A percentile compares a stretch with the other conserved stretches of the same genome.
phyloP scores from a whole-genome alignment of 1,140 invertebrate genomes.

The Glossosoma conforme region DNA sequence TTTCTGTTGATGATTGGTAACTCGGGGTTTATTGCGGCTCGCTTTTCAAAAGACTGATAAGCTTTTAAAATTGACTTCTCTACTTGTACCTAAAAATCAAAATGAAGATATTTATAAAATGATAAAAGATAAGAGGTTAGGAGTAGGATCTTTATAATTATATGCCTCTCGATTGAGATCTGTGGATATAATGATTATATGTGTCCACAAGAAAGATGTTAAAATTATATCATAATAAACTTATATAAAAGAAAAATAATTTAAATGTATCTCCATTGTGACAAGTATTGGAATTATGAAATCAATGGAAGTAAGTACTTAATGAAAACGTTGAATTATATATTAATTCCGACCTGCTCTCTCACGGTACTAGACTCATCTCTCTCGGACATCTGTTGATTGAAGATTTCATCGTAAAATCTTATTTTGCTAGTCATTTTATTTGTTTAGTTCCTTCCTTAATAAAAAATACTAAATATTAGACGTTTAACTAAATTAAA shows the following conservation, averaged over 20 bases:
- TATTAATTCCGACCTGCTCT: conserved; percentile 24
- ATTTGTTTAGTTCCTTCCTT: not conserved
- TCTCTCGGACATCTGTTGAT: conserved; percentile 6
- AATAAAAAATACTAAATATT: not conserved
- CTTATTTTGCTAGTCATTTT: conserved; percentile 7
- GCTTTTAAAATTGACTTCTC: conserved; percentile 60
- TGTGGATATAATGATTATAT: no score
- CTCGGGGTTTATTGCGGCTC: conserved; percentile 51
- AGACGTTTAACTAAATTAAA: no score
- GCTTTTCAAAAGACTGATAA: conserved; percentile 56
- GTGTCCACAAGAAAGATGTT: no score
- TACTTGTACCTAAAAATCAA: conserved; percentile 57
- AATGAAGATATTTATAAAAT: not conserved
- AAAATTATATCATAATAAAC: no score
- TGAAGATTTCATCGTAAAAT: conserved; percentile 20
- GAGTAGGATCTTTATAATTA: no score
- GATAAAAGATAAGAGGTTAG: not conserved
- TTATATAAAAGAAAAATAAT: no score
- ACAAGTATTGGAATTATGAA: not conserved
- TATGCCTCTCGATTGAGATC: no score
- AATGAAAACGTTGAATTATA: no score
- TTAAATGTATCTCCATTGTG: no score
- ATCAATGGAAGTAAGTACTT: no score
- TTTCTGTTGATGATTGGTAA: conserved; percentile 59
- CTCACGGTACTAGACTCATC: conserved; percentile 19